These are phyloP conservation scores for Fopius arisanus DNA, from an alignment of 1,140 invertebrate species.

Conservation along the genomic window DNA sequence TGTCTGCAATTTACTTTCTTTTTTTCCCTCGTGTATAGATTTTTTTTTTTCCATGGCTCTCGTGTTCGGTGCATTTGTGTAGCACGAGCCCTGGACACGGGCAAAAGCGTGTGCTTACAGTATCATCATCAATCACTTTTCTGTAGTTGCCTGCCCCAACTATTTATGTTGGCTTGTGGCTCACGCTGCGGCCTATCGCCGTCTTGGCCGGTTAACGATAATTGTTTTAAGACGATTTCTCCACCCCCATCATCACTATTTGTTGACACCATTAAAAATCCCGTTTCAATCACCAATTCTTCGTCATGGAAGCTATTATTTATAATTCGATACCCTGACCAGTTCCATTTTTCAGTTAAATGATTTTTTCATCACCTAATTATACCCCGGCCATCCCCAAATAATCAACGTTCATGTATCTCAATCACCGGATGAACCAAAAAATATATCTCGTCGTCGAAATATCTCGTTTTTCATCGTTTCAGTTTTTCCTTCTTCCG, in stretches of 20 bases:
- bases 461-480: constrained; percentile 1
- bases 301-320: too few relatives aligned
- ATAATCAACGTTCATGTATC: neutral
- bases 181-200: constrained; percentile 50
- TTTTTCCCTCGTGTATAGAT: neutral
- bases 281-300: too few relatives aligned
- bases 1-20: neutral
- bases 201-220: constrained; percentile 44
- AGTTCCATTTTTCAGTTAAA: too few relatives aligned
- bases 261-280: too few relatives aligned
- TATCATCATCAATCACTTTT: constrained; percentile 57
- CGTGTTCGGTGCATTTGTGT: constrained; percentile 33
- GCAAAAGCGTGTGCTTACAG: constrained; percentile 25
- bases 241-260: constrained; percentile 17
- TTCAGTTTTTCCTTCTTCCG: neutral
- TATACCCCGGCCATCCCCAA: too few relatives aligned
- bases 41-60: constrained; percentile 13
- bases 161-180: constrained; percentile 47
- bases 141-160: constrained; percentile 43
- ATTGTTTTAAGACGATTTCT: constrained; percentile 45
- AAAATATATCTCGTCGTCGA: neutral
- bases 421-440: neutral
- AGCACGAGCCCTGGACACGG: constrained; percentile 18
- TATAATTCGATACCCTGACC: too few relatives aligned
- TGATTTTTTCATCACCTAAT: too few relatives aligned